Evolutionary conservation across 2,888 invertebrate species (phyloP).

Genomic region (Timandra comae): DNA sequence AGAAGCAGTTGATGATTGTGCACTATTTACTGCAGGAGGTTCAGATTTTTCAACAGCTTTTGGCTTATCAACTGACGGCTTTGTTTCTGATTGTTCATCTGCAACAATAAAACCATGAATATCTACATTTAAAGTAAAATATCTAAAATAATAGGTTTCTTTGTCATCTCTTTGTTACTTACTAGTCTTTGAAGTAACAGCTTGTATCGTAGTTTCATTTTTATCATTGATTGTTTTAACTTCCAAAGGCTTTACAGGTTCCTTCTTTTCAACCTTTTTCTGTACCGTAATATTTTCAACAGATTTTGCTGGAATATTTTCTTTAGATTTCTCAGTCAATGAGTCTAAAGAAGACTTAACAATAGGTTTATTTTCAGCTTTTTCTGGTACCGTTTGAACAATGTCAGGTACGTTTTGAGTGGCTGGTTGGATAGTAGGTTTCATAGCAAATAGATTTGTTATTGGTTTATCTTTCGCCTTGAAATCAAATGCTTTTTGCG

Average conservation of each 20-base stretch:
- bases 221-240: slow-evolving; percentile 30
- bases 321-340: slow-evolving; percentile 35
- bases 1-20: slow-evolving; percentile 26
- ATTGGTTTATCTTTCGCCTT: slow-evolving; percentile 43
- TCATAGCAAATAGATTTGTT: slow-evolving; percentile 43
- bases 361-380: slow-evolving; percentile 29
- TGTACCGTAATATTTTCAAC: slow-evolving; percentile 22
- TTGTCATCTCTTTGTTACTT: too few species aligned
- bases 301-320: slow-evolving; percentile 38
- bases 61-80: slow-evolving; percentile 14
- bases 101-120: too few species aligned
- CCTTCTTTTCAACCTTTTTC: slow-evolving; percentile 31
- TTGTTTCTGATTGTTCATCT: background rate
- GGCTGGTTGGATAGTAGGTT: slow-evolving; percentile 30
- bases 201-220: background rate
- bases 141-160: too few species aligned
- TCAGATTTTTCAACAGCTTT: slow-evolving; percentile 23
- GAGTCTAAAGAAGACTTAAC: slow-evolving; percentile 34
- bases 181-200: too few species aligned
- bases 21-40: slow-evolving; percentile 20
- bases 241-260: slow-evolving; percentile 35
- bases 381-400: slow-evolving; percentile 29
- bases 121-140: too few species aligned
- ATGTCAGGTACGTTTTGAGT: slow-evolving; percentile 40
- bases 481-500: slow-evolving; percentile 21